Evolutionary conservation across 2,797 vertebrate genomes (phyloP), one percentile per base, ranked within the genome.

Genomic region (Peromyscus melanophrys): DNA sequence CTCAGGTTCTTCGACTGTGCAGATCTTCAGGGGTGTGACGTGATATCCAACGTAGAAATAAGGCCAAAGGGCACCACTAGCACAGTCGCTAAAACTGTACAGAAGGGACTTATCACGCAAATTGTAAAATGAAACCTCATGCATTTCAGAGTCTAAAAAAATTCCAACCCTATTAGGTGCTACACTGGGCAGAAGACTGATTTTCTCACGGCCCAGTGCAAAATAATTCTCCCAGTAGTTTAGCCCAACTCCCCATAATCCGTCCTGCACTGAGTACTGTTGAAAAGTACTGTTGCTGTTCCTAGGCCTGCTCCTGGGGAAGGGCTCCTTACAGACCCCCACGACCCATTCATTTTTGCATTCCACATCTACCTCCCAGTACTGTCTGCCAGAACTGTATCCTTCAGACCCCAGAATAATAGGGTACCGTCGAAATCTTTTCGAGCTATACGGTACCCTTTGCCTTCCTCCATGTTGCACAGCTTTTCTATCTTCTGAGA

Each of bases 81-180:
- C 76, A 25, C 43, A 59, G 65, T 95, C 90, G 37, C 37, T 71
- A 55, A 96, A 96, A 34, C 43, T 93, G 73, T 71, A 43, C 17
- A 98, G 90, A 31, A 97, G 94, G 67, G 97, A 95, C 67, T 55
- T 73, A 71, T 96, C 95, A 63, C 5, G n/a, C 65, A 97, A 17
- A 80, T 92, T 97, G 21, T 97, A 98, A 96, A 97, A 97, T 0
- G 94, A 97, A 91, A 98, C 27, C 59, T 97, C 88, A 43, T 81
- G 63, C 37, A 98, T 87, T 4, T 96, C 94, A 14, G 29, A 96
- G 63, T 97, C 97, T 86, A 96, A 93, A 81, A 98, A 98, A 59
- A 96, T 37, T 2, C 97, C 97, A 46, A 96, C 90, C 71, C 89
- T 94, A 21, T 4, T 93, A 27, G 94, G 93, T 25, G 52, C 65